phyloP scores from a whole-genome alignment of 2,888 invertebrate genomes.

The Dicycla oo region DNA sequence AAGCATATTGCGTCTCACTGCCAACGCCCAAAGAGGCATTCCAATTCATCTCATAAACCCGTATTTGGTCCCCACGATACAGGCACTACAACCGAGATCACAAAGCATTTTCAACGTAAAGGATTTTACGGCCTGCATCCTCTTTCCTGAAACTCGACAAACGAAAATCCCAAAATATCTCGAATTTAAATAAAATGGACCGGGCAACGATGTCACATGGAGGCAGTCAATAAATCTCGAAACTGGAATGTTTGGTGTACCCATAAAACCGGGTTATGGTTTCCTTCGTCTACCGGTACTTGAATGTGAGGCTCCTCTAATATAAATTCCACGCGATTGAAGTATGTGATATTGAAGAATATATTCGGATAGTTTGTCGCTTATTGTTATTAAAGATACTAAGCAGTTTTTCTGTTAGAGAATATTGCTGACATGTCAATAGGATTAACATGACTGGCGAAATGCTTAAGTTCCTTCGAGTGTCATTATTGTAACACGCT shows the following conservation, averaged over 20 bases:
- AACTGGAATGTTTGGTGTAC: slow-evolving; percentile 68
- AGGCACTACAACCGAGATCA: slow-evolving; percentile 20
- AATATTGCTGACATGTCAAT: background rate
- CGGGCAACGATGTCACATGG: slow-evolving; percentile 23
- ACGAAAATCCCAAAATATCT: slow-evolving; percentile 47
- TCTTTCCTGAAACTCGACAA: slow-evolving; percentile 15
- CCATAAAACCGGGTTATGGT: slow-evolving; percentile 71
- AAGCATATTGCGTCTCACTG: too few relatives aligned
- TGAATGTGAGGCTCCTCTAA: slow-evolving; percentile 26
- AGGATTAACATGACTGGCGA: background rate
- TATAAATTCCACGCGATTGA: slow-evolving; percentile 50
- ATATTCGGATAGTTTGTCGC: background rate
- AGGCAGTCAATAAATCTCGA: slow-evolving; percentile 68
- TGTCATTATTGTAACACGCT: too few relatives aligned
- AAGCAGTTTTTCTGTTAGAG: too few relatives aligned
- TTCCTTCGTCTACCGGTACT: slow-evolving; percentile 40
- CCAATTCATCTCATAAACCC: slow-evolving; percentile 13
- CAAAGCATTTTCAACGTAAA: slow-evolving; percentile 42
- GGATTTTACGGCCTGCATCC: slow-evolving; percentile 43
- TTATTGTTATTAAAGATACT: background rate
- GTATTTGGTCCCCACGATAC: slow-evolving; percentile 20
- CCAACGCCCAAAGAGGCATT: slow-evolving; percentile 22
- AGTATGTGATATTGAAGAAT: slow-evolving; percentile 23
- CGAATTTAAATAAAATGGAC: slow-evolving; percentile 52
- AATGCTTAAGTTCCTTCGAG: background rate